Evolutionary conservation across 1,140 invertebrate genomes (phyloP).

Genomic region (Anastatus disparis): DNA sequence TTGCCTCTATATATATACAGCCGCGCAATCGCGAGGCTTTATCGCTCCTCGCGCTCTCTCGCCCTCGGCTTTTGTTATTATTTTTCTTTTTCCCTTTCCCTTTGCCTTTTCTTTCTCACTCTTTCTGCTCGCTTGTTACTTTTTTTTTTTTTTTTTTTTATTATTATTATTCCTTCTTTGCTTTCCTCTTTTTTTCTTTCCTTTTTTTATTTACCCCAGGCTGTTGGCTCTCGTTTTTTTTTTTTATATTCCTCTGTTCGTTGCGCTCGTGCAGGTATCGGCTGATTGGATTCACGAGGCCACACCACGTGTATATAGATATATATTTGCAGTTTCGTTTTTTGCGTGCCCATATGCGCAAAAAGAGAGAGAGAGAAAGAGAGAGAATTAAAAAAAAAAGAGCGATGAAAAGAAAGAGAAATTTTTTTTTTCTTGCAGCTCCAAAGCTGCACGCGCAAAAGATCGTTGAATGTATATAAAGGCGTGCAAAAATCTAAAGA

Average conservation of each 20-base stretch:
- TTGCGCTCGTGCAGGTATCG: not conserved
- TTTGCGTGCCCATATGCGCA: too few species aligned
- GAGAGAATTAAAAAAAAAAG: too few species aligned
- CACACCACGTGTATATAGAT: not conserved
- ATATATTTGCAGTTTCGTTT: too few species aligned
- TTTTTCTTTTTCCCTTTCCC: not conserved
- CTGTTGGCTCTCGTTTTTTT: not conserved
- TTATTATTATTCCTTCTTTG: conserved; percentile 29
- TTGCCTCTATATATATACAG: not conserved
- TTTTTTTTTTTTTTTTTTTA: not conserved
- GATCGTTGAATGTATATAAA: too few species aligned
- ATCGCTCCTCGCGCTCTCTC: not conserved
- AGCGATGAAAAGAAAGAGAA: too few species aligned
- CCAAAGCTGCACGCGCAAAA: too few species aligned
- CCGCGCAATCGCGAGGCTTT: not conserved
- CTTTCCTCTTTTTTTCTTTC: not conserved
- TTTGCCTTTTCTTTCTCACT: too few species aligned
- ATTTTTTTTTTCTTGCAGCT: too few species aligned
- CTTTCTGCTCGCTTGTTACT: conserved; percentile 46
- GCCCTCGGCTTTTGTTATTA: not conserved
- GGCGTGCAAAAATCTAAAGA: too few species aligned
- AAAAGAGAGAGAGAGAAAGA: too few species aligned
- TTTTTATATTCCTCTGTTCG: not conserved
- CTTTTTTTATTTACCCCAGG: not conserved
- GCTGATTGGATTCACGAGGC: not conserved